These are phyloP conservation scores for Timandra comae DNA, from an alignment of 2,888 invertebrate species.

Conservation along the genomic window DNA sequence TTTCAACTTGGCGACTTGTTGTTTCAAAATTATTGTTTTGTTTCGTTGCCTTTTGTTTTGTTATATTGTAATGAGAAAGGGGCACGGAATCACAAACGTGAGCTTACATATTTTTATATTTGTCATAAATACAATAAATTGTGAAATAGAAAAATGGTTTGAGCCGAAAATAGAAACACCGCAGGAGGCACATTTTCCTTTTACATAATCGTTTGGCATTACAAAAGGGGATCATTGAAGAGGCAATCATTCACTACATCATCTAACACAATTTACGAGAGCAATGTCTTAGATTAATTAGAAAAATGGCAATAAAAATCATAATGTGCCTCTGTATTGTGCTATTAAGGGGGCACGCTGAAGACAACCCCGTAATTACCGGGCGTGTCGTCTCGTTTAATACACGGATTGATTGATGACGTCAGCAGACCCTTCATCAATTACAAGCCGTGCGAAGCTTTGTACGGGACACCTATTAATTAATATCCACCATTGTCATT, in stretches of 20 bases:
- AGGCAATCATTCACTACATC: too few relatives aligned
- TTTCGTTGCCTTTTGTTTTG: constrained; percentile 3
- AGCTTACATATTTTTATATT: too few relatives aligned
- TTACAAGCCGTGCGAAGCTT: constrained; percentile 34
- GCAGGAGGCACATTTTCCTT: too few relatives aligned
- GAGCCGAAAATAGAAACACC: too few relatives aligned
- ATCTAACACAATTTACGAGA: too few relatives aligned
- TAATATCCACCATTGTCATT: background rate
- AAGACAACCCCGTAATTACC: constrained; percentile 33
- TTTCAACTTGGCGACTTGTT: constrained; percentile 13
- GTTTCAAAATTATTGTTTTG: constrained; percentile 7
- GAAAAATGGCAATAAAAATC: too few relatives aligned
- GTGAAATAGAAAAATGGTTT: too few relatives aligned
- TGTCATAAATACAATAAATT: too few relatives aligned
- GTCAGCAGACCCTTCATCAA: constrained; percentile 33
- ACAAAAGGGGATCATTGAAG: too few relatives aligned
- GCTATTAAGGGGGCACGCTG: background rate
- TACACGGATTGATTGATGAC: constrained; percentile 43
- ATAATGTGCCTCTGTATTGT: too few relatives aligned
- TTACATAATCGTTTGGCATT: too few relatives aligned
- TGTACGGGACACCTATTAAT: constrained; percentile 7
- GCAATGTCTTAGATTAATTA: too few relatives aligned
- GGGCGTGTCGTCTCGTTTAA: constrained; percentile 27
- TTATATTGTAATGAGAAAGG: constrained; percentile 6
- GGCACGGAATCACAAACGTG: background rate